Evolutionary conservation across 2,888 invertebrate species (phyloP).

Genomic region (Drosophila silvestris): DNA sequence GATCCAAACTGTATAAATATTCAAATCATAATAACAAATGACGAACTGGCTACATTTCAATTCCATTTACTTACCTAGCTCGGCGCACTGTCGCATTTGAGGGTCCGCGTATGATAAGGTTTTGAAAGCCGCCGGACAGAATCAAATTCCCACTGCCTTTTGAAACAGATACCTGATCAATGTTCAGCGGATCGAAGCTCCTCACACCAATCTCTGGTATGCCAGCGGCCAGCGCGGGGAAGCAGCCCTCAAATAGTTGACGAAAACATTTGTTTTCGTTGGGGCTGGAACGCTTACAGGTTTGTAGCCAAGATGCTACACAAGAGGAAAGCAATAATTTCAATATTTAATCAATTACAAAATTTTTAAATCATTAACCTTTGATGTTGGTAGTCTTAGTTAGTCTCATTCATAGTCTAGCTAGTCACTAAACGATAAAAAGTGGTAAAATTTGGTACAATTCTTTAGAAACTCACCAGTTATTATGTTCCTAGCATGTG

Average conservation of each 20-base stretch:
- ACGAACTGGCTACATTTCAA: background rate
- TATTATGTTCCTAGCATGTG: too few relatives aligned
- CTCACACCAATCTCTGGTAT: slow-evolving; percentile 87
- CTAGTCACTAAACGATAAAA: too few relatives aligned
- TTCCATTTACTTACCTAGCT: slow-evolving; percentile 73
- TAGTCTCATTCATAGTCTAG: too few relatives aligned
- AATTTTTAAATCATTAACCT: background rate
- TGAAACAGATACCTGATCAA: slow-evolving; percentile 86
- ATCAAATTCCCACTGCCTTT: slow-evolving; percentile 87
- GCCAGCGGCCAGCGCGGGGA: slow-evolving; percentile 87
- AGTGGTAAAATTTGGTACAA: too few relatives aligned
- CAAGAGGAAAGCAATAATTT: slow-evolving; percentile 9
- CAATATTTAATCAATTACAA: slow-evolving; percentile 1
- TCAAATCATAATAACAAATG: background rate
- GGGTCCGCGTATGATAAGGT: slow-evolving; percentile 87
- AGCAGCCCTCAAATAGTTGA: slow-evolving; percentile 86
- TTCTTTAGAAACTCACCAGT: too few relatives aligned
- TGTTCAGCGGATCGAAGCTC: slow-evolving; percentile 87
- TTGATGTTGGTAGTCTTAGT: background rate
- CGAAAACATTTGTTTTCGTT: slow-evolving; percentile 86
- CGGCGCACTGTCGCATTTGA: slow-evolving; percentile 86
- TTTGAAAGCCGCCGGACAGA: slow-evolving; percentile 87
- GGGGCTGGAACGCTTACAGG: slow-evolving; percentile 86
- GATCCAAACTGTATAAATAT: slow-evolving; percentile 85
- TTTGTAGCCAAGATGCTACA: slow-evolving; percentile 87